Evolutionary conservation across 2,888 invertebrate species (phyloP).

Genomic region (Achlya flavicornis): DNA sequence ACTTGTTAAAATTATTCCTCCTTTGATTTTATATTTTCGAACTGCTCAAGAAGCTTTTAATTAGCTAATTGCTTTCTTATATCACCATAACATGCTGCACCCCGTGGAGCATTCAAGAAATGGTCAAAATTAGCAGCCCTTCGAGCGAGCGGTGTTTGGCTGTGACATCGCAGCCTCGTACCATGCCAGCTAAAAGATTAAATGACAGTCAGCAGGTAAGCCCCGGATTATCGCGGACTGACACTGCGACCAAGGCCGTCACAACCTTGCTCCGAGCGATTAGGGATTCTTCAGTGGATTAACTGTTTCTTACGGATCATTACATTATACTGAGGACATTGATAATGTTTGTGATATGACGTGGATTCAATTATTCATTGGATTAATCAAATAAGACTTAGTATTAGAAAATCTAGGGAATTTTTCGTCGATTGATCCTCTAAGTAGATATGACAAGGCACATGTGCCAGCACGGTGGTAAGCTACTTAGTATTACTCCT

Average conservation of each 20-base stretch:
- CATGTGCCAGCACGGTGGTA: too few relatives aligned
- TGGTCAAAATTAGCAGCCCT: conserved; percentile 12
- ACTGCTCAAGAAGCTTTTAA: too few relatives aligned
- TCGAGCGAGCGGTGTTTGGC: conserved; percentile 14
- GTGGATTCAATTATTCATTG: background rate
- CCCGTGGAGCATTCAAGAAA: background rate
- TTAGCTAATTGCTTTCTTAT: too few relatives aligned
- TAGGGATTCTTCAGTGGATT: background rate
- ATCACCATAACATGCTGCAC: background rate
- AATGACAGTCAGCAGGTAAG: conserved; percentile 11
- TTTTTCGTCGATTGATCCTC: too few relatives aligned
- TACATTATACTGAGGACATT: background rate
- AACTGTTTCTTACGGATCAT: background rate
- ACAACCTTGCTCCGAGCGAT: background rate
- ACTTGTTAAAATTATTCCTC: too few relatives aligned
- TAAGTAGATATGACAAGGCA: too few relatives aligned
- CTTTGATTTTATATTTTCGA: too few relatives aligned
- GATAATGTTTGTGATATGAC: background rate
- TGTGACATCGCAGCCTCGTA: conserved; percentile 35
- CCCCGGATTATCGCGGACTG: conserved; percentile 38
- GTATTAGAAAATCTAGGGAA: too few relatives aligned
- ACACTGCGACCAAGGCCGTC: conserved; percentile 33
- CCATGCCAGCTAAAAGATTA: conserved; percentile 1
- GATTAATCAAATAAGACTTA: too few relatives aligned
- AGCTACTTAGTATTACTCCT: too few relatives aligned